These are phyloP conservation scores for Fragum whitleyi DNA, from an alignment of 2,888 invertebrate species.

Conservation along the genomic window DNA sequence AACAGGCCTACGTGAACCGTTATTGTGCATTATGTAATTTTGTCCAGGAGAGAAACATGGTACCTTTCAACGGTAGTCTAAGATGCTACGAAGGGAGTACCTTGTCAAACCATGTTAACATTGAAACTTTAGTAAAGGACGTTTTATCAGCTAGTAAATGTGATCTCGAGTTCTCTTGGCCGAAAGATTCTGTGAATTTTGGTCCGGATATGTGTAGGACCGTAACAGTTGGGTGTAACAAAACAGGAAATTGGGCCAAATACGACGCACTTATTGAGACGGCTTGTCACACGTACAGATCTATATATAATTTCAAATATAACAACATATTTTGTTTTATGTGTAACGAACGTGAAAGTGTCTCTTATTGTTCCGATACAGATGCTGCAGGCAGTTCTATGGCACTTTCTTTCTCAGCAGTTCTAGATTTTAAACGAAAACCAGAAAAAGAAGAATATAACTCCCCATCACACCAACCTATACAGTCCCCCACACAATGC, in stretches of 20 bases:
- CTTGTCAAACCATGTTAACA: not conserved
- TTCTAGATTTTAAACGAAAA: constrained; percentile 6
- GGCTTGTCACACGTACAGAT: constrained; percentile 27
- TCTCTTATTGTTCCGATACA: not conserved
- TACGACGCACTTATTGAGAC: constrained; percentile 38
- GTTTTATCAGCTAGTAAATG: not conserved
- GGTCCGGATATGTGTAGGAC: not conserved
- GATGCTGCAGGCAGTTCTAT: not conserved
- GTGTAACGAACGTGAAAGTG: constrained; percentile 19
- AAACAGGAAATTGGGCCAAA: constrained; percentile 27
- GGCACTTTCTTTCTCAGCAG: constrained; percentile 23
- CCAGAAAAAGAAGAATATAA: not conserved
- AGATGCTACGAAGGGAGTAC: not conserved
- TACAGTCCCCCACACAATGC: not conserved
- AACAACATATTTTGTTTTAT: constrained; percentile 42
- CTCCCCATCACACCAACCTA: too few species aligned
- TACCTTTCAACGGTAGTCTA: not conserved
- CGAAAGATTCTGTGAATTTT: not conserved
- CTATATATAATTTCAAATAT: constrained; percentile 13
- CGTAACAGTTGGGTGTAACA: constrained; percentile 25
- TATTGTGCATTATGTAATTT: constrained; percentile 5
- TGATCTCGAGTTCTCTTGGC: constrained; percentile 1
- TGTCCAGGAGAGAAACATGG: not conserved
- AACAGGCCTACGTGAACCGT: not conserved
- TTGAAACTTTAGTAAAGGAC: not conserved